These are phyloP conservation scores for Gavia stellata DNA, from an alignment of 2,113 vertebrate genomes.

Conservation along the genomic window DNA sequence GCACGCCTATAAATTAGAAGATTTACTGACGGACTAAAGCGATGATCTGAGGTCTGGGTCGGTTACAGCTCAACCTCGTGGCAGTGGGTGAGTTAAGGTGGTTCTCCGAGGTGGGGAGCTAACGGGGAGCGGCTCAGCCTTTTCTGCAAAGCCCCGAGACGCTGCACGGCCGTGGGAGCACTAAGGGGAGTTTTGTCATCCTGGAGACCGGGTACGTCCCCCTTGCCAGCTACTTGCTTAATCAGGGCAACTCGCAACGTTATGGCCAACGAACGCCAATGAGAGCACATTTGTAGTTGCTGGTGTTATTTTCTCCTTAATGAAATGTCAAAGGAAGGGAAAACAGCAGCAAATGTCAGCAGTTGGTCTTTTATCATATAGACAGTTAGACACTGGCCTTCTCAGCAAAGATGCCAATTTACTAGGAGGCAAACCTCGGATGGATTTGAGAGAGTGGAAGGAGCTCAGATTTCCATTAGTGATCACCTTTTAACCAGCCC, in stretches of 20 bases:
- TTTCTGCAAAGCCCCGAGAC: background rate
- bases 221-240: rapidly evolving
- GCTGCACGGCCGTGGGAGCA: background rate
- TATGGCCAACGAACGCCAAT: background rate
- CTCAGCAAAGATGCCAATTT: background rate
- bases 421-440: background rate
- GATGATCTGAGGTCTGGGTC: background rate
- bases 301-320: background rate
- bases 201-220: background rate
- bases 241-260: background rate
- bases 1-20: background rate
- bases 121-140: background rate
- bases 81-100: background rate
- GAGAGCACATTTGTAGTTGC: background rate
- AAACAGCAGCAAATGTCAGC: background rate
- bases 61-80: rapidly evolving
- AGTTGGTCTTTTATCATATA: background rate
- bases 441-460: background rate
- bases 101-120: background rate
- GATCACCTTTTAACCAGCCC: background rate
- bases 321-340: conserved; percentile 19
- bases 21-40: background rate
- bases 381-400: background rate
- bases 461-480: background rate
- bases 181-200: background rate